These are phyloP conservation scores for Gymnoscopelus braueri DNA, from an alignment of 2,797 vertebrate species.

Conservation along the genomic window DNA sequence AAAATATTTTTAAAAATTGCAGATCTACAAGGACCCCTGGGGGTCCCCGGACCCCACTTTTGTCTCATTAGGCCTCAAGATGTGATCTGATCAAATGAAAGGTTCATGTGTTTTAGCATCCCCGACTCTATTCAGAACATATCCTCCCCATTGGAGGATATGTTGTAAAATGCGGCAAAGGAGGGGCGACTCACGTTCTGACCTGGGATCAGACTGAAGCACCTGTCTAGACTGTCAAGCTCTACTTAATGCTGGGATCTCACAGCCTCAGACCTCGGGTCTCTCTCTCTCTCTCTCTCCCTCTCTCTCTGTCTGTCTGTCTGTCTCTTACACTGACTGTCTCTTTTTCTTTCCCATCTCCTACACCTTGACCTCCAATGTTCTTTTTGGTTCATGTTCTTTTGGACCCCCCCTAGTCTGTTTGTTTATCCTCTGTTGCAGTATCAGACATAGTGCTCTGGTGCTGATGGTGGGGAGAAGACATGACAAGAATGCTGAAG, in stretches of 20 bases:
- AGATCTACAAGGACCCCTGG: no score
- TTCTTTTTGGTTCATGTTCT: constrained; percentile 35
- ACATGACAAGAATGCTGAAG: constrained; percentile 48
- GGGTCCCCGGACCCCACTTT: neutral
- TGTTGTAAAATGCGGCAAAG: constrained; percentile 36
- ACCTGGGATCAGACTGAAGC: constrained; percentile 67
- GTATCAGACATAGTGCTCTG: constrained; percentile 28
- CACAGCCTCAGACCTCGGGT: neutral
- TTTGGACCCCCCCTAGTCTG: neutral
- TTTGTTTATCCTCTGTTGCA: constrained; percentile 18
- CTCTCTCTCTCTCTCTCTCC: neutral
- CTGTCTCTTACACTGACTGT: constrained; percentile 12
- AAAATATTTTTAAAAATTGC: no score
- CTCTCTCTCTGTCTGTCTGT: neutral
- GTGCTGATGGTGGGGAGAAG: constrained; percentile 30
- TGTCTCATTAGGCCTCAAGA: constrained; percentile 2
- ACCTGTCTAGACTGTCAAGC: constrained; percentile 64
- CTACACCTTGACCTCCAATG: constrained; percentile 27
- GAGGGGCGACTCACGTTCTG: constrained; percentile 35
- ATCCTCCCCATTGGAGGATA: neutral
- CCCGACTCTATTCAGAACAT: constrained; percentile 5
- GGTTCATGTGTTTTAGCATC: neutral
- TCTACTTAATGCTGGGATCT: constrained; percentile 41
- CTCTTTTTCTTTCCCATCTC: constrained; percentile 23
- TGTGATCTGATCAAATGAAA: neutral